Evolutionary conservation across 2,888 invertebrate species (phyloP), one percentile per base, ranked within the genome.

Genomic region (Apotomis turbidana): DNA sequence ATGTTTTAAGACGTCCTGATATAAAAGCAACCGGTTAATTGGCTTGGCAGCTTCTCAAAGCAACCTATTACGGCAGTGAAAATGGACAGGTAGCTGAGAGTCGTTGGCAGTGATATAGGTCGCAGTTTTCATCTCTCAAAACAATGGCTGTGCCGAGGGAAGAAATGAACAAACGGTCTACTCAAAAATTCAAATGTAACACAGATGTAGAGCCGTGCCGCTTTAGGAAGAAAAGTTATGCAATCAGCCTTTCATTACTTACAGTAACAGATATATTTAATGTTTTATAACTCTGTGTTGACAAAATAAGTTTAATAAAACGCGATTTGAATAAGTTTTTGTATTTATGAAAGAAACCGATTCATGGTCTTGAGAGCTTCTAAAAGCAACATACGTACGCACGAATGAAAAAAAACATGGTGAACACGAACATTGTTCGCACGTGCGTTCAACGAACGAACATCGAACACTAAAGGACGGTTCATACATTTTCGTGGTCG

Each of bases 111-210:
- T 55, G 54, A 72, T 72, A 68, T 68, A 59, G 72, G 71, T 71
- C 71, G 61, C 52, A 64, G 63, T 64, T 68, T 63, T 68, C 52
- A 38, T 58, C 68, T 62, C 51, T 71, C 44, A 8, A 3, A 44
- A 68, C 63, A 68, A 72, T 67, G 46, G 70, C 15, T 49, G 58
- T 41, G 41, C 46, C 52, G 52, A n/a, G 9, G 58, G 38, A 52
- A 59, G 51, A 70, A 72, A 68, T 59, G 62, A 68, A 68, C 62
- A 63, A 52, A 68, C 58, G 46, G 36, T 60, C 41, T 58, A 36
- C 58, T 68, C 46, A 58, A 72, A 63, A 68, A 68, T 72, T 63
- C 58, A 63, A 68, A 72, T 59, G 63, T 52, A 62, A 61, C 71
- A 59, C 67, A 55, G 55, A 54, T 52, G 27, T 9, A 13, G 44